Conservation (phyloP, 2,113 vertebrate species). For the Ochotona curzoniae region DNA sequence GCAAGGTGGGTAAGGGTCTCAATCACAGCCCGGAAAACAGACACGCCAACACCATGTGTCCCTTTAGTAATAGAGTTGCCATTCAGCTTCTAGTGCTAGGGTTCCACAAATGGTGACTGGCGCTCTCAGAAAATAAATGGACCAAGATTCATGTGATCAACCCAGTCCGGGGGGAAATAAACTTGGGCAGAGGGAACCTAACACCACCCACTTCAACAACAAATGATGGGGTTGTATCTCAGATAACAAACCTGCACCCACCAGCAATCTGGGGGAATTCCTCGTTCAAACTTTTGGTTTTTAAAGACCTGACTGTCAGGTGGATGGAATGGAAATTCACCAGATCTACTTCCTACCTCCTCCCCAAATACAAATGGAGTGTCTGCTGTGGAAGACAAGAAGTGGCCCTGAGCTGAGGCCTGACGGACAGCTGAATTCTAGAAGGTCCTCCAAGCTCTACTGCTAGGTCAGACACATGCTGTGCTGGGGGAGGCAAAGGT, state of each 20-base stretch:
- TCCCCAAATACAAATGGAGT: not conserved
- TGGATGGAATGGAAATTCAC: not conserved
- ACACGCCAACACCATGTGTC: not conserved
- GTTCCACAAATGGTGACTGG: not conserved
- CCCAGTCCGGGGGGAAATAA: not conserved
- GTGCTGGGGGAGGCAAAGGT: not conserved
- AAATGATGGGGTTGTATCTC: not conserved
- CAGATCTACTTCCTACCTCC: not conserved
- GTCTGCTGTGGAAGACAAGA: not conserved
- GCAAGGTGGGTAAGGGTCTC: not conserved
- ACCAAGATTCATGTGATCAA: not conserved
- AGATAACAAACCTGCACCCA: not conserved
- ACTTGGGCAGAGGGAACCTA: not conserved
- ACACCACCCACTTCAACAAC: not conserved
- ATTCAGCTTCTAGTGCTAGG: not conserved
- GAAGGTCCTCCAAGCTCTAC: not conserved
- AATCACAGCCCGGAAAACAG: not conserved
- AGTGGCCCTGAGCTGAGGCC: too few species aligned
- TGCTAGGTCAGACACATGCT: too few species aligned
- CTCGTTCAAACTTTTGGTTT: not conserved
- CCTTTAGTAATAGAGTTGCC: constrained; percentile 8
- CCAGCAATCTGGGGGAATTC: not conserved
- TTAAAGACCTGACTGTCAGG: not conserved
- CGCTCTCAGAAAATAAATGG: not conserved
- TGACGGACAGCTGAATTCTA: too few species aligned